phyloP scores from a whole-genome alignment of 92 coral and sea anemone species.

The Parazoanthus swiftii region DNA sequence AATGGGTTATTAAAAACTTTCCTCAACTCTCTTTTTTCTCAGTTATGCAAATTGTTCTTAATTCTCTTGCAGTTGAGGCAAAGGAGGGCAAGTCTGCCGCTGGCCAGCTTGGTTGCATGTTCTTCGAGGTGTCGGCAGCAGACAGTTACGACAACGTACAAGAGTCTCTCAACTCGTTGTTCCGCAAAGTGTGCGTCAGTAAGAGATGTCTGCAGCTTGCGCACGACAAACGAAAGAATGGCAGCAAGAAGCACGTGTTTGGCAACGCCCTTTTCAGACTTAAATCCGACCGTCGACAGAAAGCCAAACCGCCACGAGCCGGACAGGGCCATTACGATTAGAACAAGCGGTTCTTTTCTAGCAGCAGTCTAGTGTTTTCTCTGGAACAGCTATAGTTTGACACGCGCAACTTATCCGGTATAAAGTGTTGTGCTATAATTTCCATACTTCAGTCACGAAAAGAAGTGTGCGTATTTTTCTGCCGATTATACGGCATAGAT shows the following conservation, averaged over 20 bases:
- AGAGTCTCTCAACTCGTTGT: constrained; percentile 78
- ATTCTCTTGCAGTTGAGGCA: constrained; percentile 64
- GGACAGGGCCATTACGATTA: constrained; percentile 32
- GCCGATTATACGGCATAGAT: no score
- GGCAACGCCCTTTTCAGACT: constrained; percentile 87
- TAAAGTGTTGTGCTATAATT: no score
- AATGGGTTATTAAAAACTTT: neutral
- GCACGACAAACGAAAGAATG: constrained; percentile 72
- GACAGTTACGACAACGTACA: constrained; percentile 91
- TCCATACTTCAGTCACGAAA: no score
- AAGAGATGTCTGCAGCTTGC: constrained; percentile 67
- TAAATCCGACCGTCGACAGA: constrained; percentile 49
- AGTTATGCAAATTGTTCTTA: neutral
- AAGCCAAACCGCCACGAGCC: constrained; percentile 37
- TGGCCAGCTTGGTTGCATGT: constrained; percentile 94
- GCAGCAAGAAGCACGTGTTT: constrained; percentile 75
- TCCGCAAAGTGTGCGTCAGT: constrained; percentile 77
- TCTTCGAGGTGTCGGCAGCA: constrained; percentile 97
- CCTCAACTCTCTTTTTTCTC: no score
- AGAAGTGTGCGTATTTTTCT: no score
- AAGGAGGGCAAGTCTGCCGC: constrained; percentile 94
- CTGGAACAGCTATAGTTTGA: no score
- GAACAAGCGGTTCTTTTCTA: neutral
- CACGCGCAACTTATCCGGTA: no score
- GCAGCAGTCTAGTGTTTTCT: no score